A percentile compares a stretch with the other conserved stretches of the same genome.
These are phyloP conservation scores for Antheraea pernyi DNA, from an alignment of 1,140 invertebrate genomes.

Conservation along the genomic window DNA sequence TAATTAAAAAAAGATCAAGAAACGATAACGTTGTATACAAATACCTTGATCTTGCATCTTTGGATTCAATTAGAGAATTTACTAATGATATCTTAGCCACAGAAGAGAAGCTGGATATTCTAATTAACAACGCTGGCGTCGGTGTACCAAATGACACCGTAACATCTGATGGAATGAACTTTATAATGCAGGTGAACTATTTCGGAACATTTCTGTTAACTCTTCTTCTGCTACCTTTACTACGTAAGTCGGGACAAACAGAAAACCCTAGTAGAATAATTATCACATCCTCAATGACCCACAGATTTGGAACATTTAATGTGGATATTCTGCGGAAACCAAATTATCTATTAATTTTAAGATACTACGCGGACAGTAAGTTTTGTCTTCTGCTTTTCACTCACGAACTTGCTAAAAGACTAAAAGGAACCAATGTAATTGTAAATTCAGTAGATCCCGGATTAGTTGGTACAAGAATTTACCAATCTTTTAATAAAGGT, in stretches of 20 bases:
- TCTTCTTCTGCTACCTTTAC: slow-evolving; percentile 81
- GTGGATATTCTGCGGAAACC: not conserved
- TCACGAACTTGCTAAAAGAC: slow-evolving; percentile 78
- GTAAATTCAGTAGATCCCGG: slow-evolving; percentile 81
- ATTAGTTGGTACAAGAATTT: slow-evolving; percentile 78
- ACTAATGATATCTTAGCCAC: slow-evolving; percentile 65
- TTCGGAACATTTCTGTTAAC: slow-evolving; percentile 87
- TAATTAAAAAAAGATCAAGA: slow-evolving; percentile 43
- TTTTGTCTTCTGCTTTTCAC: slow-evolving; percentile 81
- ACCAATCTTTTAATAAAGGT: slow-evolving; percentile 11
- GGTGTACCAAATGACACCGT: slow-evolving; percentile 58
- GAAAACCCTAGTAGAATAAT: slow-evolving; percentile 81
- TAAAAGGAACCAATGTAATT: slow-evolving; percentile 79
- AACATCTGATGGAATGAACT: slow-evolving; percentile 84
- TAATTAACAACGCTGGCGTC: slow-evolving; percentile 88
- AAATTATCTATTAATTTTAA: slow-evolving; percentile 70
- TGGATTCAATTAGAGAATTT: slow-evolving; percentile 47
- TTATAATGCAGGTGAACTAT: slow-evolving; percentile 83
- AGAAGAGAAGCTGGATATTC: slow-evolving; percentile 80
- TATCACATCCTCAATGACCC: slow-evolving; percentile 83
- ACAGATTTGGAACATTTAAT: slow-evolving; percentile 79
- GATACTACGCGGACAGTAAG: slow-evolving; percentile 70
- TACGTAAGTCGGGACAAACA: slow-evolving; percentile 60
- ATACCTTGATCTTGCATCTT: slow-evolving; percentile 50
- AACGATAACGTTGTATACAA: slow-evolving; percentile 53